phyloP scores from a whole-genome alignment of 2,113 vertebrate species.

The Ochotona princeps region DNA sequence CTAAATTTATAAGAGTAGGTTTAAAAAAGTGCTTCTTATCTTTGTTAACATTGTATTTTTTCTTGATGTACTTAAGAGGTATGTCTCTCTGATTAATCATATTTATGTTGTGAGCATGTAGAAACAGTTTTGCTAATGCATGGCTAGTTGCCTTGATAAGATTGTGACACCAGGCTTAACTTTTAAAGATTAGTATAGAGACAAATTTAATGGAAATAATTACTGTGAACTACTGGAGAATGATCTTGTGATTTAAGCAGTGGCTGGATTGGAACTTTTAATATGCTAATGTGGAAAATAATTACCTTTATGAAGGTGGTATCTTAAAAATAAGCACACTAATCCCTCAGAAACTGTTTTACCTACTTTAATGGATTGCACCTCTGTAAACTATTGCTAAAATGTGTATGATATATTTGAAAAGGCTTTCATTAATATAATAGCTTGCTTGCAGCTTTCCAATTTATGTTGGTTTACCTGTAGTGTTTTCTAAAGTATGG shows the following conservation, averaged over 20 bases:
- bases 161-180: constrained; percentile 84
- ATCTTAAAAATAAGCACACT: constrained; percentile 85
- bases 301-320: constrained; percentile 89
- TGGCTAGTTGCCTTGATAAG: constrained; percentile 87
- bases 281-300: constrained; percentile 85
- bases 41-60: constrained; percentile 90
- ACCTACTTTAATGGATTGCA: constrained; percentile 90
- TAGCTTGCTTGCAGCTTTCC: constrained; percentile 88
- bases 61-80: constrained; percentile 86
- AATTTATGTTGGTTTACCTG: constrained; percentile 87
- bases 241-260: constrained; percentile 82
- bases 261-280: constrained; percentile 88
- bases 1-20: constrained; percentile 91
- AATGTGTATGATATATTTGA: constrained; percentile 86
- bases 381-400: constrained; percentile 83
- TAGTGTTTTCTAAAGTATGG: constrained; percentile 84
- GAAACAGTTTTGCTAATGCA: constrained; percentile 88
- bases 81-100: constrained; percentile 87
- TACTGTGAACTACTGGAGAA: constrained; percentile 83
- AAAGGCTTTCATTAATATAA: constrained; percentile 88
- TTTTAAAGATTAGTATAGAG: constrained; percentile 84
- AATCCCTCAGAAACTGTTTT: constrained; percentile 85
- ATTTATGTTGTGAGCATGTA: constrained; percentile 91
- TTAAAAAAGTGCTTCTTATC: constrained; percentile 90
- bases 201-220: constrained; percentile 84